Percentiles rank a stretch among this genome's conserved stretches.
These are phyloP conservation scores for Malachius bipustulatus DNA, from an alignment of 2,888 invertebrate species.

Conservation along the genomic window DNA sequence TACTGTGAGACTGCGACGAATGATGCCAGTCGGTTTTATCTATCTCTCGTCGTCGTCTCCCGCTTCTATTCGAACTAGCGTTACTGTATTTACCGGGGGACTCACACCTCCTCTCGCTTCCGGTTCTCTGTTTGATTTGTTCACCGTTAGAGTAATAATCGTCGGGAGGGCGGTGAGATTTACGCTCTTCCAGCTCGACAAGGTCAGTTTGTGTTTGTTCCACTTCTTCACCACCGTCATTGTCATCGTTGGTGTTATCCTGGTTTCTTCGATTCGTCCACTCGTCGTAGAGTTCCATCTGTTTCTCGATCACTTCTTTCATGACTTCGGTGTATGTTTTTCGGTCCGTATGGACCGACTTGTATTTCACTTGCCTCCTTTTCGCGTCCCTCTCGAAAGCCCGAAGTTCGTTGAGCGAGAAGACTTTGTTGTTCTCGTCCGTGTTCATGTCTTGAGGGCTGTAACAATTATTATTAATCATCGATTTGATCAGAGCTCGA, in stretches of 20 bases:
- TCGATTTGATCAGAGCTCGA: constrained; percentile 3
- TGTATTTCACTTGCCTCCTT: constrained; percentile 47
- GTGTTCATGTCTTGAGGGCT: constrained; percentile 19
- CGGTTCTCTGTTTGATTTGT: neutral
- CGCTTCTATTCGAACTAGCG: constrained; percentile 3
- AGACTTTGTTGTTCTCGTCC: constrained; percentile 27
- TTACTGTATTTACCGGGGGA: constrained; percentile 2
- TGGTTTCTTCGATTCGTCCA: constrained; percentile 22
- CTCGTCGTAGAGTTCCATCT: constrained; percentile 33
- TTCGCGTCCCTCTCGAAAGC: constrained; percentile 47
- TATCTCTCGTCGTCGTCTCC: neutral
- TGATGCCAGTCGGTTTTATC: too few relatives aligned
- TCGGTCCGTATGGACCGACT: constrained; percentile 42
- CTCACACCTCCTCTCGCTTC: neutral
- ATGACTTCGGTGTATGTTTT: constrained; percentile 47
- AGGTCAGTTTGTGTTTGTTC: neutral
- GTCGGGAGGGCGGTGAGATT: neutral
- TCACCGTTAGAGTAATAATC: neutral
- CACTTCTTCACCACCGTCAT: neutral
- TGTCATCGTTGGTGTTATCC: neutral
- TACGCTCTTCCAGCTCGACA: neutral
- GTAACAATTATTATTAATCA: too few relatives aligned
- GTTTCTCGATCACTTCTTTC: constrained; percentile 47
- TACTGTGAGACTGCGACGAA: too few relatives aligned
- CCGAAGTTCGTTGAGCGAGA: constrained; percentile 38